phyloP scores from a whole-genome alignment of 2,797 vertebrate species.

The Dipus sagitta region DNA sequence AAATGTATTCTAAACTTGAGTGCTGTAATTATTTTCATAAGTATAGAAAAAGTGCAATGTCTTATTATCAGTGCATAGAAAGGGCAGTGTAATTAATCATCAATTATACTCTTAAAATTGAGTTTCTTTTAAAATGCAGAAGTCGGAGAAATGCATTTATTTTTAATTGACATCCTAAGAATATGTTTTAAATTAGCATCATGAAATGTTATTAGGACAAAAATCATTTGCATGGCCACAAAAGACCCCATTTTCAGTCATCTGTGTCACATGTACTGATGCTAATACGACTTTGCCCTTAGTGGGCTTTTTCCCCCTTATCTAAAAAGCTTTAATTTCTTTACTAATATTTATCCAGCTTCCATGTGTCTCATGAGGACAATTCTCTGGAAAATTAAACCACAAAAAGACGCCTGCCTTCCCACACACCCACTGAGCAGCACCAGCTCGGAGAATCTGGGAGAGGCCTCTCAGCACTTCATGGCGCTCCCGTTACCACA shows the following conservation, averaged over 20 bases:
- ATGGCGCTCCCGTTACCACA: background rate
- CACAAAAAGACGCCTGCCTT: background rate
- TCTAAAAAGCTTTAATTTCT: constrained; percentile 70
- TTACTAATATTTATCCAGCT: constrained; percentile 65
- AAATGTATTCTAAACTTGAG: constrained; percentile 48
- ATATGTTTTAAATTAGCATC: constrained; percentile 65
- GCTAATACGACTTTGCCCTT: constrained; percentile 56
- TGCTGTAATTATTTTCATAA: constrained; percentile 63
- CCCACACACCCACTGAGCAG: background rate
- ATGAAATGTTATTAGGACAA: constrained; percentile 63
- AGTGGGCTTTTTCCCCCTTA: background rate
- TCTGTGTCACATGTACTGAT: background rate
- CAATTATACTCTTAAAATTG: constrained; percentile 70
- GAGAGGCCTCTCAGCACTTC: fast-evolving
- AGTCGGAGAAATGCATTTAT: constrained; percentile 69
- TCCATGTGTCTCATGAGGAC: constrained; percentile 16
- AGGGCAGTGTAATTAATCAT: constrained; percentile 66
- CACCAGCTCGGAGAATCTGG: background rate
- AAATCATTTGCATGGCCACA: constrained; percentile 47
- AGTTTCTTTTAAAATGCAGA: constrained; percentile 65
- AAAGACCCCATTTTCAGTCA: constrained; percentile 64
- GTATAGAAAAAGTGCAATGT: background rate
- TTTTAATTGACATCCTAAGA: constrained; percentile 63
- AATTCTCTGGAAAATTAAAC: constrained; percentile 61
- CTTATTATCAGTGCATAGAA: constrained; percentile 59